Percentiles rank a stretch among this genome's conserved stretches.
These are phyloP conservation scores for Xerus inauris DNA, from an alignment of 2,113 vertebrate species.

Conservation along the genomic window DNA sequence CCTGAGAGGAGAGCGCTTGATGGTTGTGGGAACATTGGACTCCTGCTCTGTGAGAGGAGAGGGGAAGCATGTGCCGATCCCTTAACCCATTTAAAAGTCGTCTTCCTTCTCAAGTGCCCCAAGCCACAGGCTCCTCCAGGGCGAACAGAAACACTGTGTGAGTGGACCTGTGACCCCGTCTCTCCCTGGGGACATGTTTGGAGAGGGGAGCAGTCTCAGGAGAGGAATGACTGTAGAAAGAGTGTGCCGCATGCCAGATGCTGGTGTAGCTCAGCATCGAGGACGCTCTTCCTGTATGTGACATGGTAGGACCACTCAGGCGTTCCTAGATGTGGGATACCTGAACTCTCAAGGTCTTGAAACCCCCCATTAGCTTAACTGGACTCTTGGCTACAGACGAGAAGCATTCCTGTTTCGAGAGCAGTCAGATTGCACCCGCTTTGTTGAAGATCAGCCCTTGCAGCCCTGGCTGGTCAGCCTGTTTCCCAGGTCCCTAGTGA, in stretches of 20 bases:
- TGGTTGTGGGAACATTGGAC: constrained; percentile 52
- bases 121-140: not conserved
- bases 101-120: not conserved
- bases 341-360: not conserved
- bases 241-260: fast-evolving
- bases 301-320: not conserved
- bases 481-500: not conserved
- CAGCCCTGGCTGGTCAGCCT: fast-evolving
- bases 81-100: not conserved
- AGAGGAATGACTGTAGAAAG: not conserved
- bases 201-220: not conserved
- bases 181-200: fast-evolving
- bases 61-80: not conserved
- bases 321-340: not conserved
- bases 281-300: too few species aligned
- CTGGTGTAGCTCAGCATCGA: too few species aligned
- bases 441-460: not conserved
- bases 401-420: fast-evolving
- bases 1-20: constrained; percentile 42
- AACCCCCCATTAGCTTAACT: not conserved
- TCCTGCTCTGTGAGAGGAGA: constrained; percentile 29
- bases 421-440: fast-evolving
- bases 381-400: not conserved
- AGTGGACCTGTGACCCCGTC: not conserved
- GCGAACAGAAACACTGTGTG: not conserved